Conservation (phyloP, 2,113 vertebrate species). For the Prionailurus viverrinus region DNA sequence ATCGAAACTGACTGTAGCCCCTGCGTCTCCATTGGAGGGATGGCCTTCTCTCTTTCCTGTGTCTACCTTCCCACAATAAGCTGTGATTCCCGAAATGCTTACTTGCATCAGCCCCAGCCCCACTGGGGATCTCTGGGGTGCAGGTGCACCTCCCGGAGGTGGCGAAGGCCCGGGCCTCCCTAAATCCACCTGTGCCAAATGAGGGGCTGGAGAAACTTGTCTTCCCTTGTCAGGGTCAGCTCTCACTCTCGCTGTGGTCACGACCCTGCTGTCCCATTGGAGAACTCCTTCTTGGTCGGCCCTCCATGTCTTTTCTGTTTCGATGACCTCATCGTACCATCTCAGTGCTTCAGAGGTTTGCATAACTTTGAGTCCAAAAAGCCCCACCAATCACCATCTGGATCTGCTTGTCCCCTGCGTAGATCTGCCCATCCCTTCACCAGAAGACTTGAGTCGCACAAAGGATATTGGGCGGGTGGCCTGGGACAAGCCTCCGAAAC, state of each 20-base stretch:
- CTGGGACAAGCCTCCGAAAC: not conserved
- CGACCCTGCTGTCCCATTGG: too few relatives aligned
- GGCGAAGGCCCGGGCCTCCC: too few relatives aligned
- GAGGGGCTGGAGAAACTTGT: not conserved
- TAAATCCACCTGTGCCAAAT: not conserved
- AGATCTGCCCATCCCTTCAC: not conserved
- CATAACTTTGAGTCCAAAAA: not conserved
- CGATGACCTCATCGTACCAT: not conserved
- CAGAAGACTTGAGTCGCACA: not conserved
- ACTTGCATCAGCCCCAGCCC: not conserved
- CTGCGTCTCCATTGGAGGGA: not conserved
- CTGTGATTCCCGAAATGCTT: not conserved
- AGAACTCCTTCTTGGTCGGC: not conserved
- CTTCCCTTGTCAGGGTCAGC: not conserved
- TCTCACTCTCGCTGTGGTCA: not conserved
- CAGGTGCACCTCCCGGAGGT: not conserved
- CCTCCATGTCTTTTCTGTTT: not conserved
- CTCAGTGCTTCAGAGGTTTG: not conserved
- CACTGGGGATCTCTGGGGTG: not conserved
- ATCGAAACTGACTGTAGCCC: not conserved
- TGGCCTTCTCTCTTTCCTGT: not conserved
- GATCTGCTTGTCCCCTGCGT: not conserved
- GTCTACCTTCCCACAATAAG: not conserved
- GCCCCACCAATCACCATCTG: not conserved
- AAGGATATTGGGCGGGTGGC: not conserved